These are phyloP conservation scores for Sarcophilus harrisii DNA, from an alignment of 2,797 vertebrate species.

Conservation along the genomic window DNA sequence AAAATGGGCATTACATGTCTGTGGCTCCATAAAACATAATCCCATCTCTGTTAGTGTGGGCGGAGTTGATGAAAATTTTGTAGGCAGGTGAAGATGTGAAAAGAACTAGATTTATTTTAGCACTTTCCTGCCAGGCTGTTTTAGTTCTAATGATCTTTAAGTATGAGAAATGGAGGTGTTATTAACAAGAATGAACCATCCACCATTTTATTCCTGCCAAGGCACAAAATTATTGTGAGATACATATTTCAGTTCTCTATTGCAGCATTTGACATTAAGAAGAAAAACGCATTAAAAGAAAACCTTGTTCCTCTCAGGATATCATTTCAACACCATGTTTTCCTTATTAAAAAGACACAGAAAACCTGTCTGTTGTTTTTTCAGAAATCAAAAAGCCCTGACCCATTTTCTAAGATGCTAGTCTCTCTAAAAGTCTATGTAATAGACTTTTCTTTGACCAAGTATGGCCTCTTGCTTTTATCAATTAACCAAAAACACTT, in stretches of 20 bases:
- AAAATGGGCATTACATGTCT: not conserved
- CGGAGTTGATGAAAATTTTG: not conserved
- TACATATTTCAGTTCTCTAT: not conserved
- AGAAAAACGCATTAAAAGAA: conserved; percentile 40
- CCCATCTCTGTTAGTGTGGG: not conserved
- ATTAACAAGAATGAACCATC: not conserved
- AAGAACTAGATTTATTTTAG: not conserved
- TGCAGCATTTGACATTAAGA: not conserved
- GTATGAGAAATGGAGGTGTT: conserved; percentile 6
- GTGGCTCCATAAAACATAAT: not conserved
- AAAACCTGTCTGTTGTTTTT: conserved; percentile 16
- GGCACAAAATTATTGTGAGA: not conserved
- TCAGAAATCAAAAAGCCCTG: conserved; percentile 35
- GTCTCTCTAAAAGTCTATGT: conserved; percentile 22
- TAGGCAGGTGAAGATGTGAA: not conserved
- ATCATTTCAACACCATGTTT: not conserved
- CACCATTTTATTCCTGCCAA: not conserved
- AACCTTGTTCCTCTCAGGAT: not conserved
- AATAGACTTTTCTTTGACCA: not conserved
- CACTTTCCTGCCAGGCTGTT: not conserved
- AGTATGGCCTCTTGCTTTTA: conserved; percentile 39
- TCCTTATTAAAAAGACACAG: conserved; percentile 12
- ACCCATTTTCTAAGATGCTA: conserved; percentile 25
- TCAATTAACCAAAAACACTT: conserved; percentile 7
- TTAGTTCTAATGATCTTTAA: conserved; percentile 41